Conservation (phyloP, 2,888 invertebrate species). For the Proisotoma minuta region DNA sequence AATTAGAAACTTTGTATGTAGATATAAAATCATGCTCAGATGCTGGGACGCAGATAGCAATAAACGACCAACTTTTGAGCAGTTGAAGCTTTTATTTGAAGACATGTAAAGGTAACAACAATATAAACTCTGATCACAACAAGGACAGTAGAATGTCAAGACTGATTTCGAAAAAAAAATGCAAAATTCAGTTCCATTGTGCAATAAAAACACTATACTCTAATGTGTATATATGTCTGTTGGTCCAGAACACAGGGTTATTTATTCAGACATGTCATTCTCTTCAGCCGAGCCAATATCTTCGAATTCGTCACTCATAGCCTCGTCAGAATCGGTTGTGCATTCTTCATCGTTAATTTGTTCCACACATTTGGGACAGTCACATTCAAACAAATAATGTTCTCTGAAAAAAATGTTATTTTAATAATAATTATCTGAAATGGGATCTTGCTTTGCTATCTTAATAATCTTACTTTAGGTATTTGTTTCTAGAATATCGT, state of each 20-base stretch:
- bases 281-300: constrained; percentile 55
- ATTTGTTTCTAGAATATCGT: constrained; percentile 79
- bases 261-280: constrained; percentile 33
- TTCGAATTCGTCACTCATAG: constrained; percentile 56
- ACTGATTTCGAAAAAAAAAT: too few species aligned
- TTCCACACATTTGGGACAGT: constrained; percentile 70
- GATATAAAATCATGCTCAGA: constrained; percentile 21
- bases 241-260: not conserved
- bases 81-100: constrained; percentile 15
- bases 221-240: too few species aligned
- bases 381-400: constrained; percentile 76
- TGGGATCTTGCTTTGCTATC: too few species aligned
- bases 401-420: constrained; percentile 56
- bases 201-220: too few species aligned
- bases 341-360: constrained; percentile 72
- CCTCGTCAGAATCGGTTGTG: constrained; percentile 59
- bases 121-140: too few species aligned
- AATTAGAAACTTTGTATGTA: constrained; percentile 5
- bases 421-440: constrained; percentile 42
- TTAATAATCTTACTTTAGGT: constrained; percentile 53
- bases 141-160: too few species aligned
- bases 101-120: not conserved
- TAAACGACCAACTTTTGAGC: constrained; percentile 20
- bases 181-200: too few species aligned
- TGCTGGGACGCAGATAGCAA: constrained; percentile 21